These are phyloP conservation scores for Latrodectus elegans DNA, from an alignment of 2,888 invertebrate species.

Conservation along the genomic window DNA sequence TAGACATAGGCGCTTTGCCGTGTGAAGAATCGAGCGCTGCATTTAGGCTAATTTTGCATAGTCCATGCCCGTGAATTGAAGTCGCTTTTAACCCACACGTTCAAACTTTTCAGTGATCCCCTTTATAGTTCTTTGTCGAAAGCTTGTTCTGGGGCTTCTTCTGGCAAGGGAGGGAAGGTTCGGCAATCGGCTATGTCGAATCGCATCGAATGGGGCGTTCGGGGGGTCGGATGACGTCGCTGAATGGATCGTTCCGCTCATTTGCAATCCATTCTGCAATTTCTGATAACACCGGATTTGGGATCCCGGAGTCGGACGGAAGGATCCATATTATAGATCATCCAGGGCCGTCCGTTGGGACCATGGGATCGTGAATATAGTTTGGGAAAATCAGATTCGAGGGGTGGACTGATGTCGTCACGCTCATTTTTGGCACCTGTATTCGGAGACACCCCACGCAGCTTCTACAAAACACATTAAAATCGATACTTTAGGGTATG, in stretches of 20 bases:
- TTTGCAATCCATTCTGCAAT: constrained; percentile 54
- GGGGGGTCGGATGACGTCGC: constrained; percentile 33
- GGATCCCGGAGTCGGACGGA: constrained; percentile 45
- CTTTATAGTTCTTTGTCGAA: constrained; percentile 60
- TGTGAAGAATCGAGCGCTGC: constrained; percentile 58
- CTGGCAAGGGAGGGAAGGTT: constrained; percentile 38
- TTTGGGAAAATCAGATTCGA: constrained; percentile 41
- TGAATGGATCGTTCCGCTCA: constrained; percentile 61
- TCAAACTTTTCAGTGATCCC: constrained; percentile 57
- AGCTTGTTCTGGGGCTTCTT: constrained; percentile 45
- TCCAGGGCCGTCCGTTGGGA: constrained; percentile 53
- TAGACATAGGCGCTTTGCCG: constrained; percentile 47
- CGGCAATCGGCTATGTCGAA: constrained; percentile 65
- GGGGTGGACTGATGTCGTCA: constrained; percentile 53
- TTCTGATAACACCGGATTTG: constrained; percentile 61
- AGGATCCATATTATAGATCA: constrained; percentile 59
- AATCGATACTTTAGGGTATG: constrained; percentile 44
- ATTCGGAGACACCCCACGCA: constrained; percentile 18
- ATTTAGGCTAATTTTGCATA: constrained; percentile 68
- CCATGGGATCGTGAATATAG: constrained; percentile 30
- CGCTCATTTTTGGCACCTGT: constrained; percentile 63
- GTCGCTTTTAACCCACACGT: constrained; percentile 48
- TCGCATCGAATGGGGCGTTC: constrained; percentile 50
- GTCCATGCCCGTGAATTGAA: constrained; percentile 63
- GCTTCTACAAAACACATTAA: constrained; percentile 60